These are phyloP conservation scores for Ictalurus furcatus DNA, from an alignment of 2,113 vertebrate genomes.

Conservation along the genomic window DNA sequence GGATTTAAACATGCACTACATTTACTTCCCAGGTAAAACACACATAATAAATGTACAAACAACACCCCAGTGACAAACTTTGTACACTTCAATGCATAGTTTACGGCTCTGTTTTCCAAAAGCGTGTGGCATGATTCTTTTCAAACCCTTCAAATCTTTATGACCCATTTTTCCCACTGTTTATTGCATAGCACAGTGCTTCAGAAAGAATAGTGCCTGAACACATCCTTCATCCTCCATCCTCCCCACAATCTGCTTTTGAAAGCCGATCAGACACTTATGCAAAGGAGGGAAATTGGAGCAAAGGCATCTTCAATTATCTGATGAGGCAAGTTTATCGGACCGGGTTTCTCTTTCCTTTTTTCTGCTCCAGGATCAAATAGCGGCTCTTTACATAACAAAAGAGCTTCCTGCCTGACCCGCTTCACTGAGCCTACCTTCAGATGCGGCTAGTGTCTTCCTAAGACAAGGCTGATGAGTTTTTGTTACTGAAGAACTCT, in stretches of 20 bases:
- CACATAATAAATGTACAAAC: neutral
- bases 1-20: neutral
- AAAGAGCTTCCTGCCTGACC: conserved; percentile 70
- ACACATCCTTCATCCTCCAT: neutral
- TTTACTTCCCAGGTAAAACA: neutral
- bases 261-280: conserved; percentile 78
- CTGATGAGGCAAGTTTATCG: conserved; percentile 81
- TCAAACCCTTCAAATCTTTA: neutral
- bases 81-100: neutral
- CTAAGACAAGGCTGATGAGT: neutral
- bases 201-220: neutral
- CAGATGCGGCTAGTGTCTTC: conserved; percentile 48
- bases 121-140: neutral
- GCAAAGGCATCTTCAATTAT: conserved; percentile 73
- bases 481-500: conserved; percentile 34
- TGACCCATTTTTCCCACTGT: neutral
- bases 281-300: conserved; percentile 78
- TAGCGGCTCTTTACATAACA: conserved; percentile 78
- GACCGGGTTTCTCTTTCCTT: conserved; percentile 75
- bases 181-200: neutral
- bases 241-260: conserved; percentile 62
- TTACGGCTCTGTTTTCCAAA: neutral
- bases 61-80: neutral
- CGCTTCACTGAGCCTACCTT: conserved; percentile 58
- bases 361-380: conserved; percentile 73